A percentile compares a stretch with the other conserved stretches of the same genome.
Conservation (phyloP, 2,888 invertebrate genomes). For the Ganaspis brasiliensis region DNA sequence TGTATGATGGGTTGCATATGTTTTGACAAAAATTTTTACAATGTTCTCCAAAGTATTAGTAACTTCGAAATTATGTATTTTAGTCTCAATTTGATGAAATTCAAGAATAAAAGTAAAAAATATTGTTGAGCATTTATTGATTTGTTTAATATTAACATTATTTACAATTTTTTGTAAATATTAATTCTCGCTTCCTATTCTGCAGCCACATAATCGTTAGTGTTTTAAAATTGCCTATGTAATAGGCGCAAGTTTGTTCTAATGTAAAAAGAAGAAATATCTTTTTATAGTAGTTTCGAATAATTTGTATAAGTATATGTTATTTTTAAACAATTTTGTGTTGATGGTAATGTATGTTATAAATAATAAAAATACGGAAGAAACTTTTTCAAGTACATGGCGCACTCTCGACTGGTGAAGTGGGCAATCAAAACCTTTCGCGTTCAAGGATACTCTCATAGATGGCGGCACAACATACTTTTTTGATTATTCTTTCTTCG, state of each 20-base stretch:
- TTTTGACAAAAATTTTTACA: too few species aligned
- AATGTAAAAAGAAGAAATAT: neutral
- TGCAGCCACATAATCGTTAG: neutral
- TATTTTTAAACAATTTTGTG: neutral
- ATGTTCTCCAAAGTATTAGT: too few species aligned
- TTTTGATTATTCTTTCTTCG: conserved; percentile 51
- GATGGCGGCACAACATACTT: conserved; percentile 73
- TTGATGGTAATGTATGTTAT: neutral
- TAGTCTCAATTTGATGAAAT: too few species aligned
- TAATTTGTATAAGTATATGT: too few species aligned
- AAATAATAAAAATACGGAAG: neutral
- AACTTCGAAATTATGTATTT: too few species aligned
- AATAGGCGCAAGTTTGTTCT: neutral
- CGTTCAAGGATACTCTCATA: conserved; percentile 68
- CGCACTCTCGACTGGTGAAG: conserved; percentile 57
- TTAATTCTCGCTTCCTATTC: too few species aligned
- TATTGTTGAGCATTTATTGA: too few species aligned
- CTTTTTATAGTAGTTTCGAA: neutral
- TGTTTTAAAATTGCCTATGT: neutral
- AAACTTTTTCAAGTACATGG: conserved; percentile 38
- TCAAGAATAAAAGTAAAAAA: neutral
- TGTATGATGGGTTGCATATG: too few species aligned
- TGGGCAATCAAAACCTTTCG: conserved; percentile 44
- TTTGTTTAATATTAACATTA: too few species aligned
- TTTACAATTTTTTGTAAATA: too few species aligned